Evolutionary conservation across 1,140 invertebrate genomes (phyloP).

Genomic region (Coenobita brevimanus): DNA sequence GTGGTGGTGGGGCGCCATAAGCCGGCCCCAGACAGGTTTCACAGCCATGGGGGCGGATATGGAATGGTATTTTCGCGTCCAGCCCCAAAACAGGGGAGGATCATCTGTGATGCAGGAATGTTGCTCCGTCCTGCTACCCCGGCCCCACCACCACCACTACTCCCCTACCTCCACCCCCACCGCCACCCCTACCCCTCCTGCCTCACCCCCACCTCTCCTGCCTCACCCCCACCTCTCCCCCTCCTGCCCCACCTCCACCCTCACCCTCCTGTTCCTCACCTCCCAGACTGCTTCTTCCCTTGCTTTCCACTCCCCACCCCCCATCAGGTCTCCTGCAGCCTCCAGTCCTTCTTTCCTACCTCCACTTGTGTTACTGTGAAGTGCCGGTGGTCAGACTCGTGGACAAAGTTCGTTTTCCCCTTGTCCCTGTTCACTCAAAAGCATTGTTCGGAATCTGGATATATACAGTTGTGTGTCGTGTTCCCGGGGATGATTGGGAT

Average conservation of each 20-base stretch:
- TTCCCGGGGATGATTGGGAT: too few species aligned
- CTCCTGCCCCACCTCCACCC: neutral
- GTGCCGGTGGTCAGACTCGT: too few species aligned
- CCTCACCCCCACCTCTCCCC: neutral
- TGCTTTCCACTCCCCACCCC: neutral
- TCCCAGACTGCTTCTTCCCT: neutral
- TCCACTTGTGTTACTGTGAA: too few species aligned
- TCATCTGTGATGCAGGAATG: constrained; percentile 57
- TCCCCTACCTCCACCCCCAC: neutral
- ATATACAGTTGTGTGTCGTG: too few species aligned
- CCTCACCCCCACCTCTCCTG: neutral
- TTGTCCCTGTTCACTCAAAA: too few species aligned
- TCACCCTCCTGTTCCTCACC: neutral
- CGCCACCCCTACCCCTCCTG: neutral
- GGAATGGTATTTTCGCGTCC: constrained; percentile 59
- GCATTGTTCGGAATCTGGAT: too few species aligned
- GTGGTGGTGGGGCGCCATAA: too few species aligned
- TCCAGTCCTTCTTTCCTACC: too few species aligned
- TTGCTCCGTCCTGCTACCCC: constrained; percentile 24
- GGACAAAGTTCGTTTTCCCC: too few species aligned
- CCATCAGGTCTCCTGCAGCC: too few species aligned
- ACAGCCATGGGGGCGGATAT: constrained; percentile 31
- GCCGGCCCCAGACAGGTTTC: constrained; percentile 23
- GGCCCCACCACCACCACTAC: neutral
- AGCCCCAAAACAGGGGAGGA: constrained; percentile 34